Evolutionary conservation across 2,113 vertebrate genomes (phyloP).

Genomic region (Probosciger aterrimus): DNA sequence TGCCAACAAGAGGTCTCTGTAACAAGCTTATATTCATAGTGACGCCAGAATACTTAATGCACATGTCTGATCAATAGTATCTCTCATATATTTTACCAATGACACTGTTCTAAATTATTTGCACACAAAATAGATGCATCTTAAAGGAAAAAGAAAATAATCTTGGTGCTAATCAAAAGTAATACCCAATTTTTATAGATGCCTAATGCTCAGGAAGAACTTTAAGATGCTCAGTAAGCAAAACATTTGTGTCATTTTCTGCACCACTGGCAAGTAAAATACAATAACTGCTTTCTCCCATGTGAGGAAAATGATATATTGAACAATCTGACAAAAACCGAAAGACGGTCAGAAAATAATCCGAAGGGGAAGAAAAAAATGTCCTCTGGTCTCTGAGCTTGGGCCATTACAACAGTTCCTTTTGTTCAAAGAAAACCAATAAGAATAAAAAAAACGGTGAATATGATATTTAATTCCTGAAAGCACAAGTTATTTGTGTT

Average conservation of each 20-base stretch:
- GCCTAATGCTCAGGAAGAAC: background rate
- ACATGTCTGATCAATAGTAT: background rate
- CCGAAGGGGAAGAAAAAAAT: background rate
- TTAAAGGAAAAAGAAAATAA: background rate
- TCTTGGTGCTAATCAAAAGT: conserved; percentile 26
- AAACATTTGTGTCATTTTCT: conserved; percentile 46
- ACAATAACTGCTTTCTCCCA: background rate
- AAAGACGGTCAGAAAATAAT: conserved; percentile 19
- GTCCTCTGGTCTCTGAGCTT: background rate
- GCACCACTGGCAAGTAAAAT: conserved; percentile 28
- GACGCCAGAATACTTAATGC: background rate
- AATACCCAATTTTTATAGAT: background rate
- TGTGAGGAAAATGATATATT: background rate
- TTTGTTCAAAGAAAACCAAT: background rate
- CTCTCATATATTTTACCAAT: background rate
- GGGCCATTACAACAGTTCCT: background rate
- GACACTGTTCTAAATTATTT: background rate
- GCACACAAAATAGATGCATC: background rate
- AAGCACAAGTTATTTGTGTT: background rate
- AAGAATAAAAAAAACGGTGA: background rate
- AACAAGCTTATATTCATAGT: conserved; percentile 7
- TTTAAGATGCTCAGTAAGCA: conserved; percentile 48
- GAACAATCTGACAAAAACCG: conserved; percentile 22
- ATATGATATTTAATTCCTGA: background rate
- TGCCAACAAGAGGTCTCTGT: conserved; percentile 19